Percentiles rank a stretch among this genome's conserved stretches.
Conservation (phyloP, 2,797 vertebrate species). For the Channa striata region DNA sequence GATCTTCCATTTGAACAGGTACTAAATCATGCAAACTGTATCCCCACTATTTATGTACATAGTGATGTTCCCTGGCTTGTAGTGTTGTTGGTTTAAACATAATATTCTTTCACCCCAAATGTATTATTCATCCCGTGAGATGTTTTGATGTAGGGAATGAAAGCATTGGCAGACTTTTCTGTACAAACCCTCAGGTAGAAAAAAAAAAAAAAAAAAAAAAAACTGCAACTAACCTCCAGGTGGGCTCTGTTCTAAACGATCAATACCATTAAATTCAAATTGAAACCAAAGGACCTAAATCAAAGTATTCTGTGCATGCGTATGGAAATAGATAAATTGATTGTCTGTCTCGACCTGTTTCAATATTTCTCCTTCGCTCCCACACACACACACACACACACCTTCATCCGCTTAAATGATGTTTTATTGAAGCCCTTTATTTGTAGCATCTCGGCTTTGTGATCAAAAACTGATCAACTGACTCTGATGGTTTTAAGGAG, state of each 20-base stretch:
- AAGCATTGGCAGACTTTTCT: slow-evolving; percentile 57
- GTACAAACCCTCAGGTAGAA: slow-evolving; percentile 60
- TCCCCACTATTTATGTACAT: slow-evolving; percentile 28
- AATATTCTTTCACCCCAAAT: slow-evolving; percentile 51
- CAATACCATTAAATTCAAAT: slow-evolving; percentile 58
- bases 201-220: slow-evolving; percentile 52
- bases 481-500: slow-evolving; percentile 54
- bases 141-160: slow-evolving; percentile 71
- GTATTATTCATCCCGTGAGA: slow-evolving; percentile 65
- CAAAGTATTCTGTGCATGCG: slow-evolving; percentile 23
- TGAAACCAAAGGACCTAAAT: slow-evolving; percentile 45
- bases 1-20: background rate
- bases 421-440: slow-evolving; percentile 33
- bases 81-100: slow-evolving; percentile 56
- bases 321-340: slow-evolving; percentile 8
- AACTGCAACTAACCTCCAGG: slow-evolving; percentile 53
- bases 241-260: slow-evolving; percentile 52
- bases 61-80: slow-evolving; percentile 39
- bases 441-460: slow-evolving; percentile 26
- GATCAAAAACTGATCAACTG: slow-evolving; percentile 17
- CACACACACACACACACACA: background rate
- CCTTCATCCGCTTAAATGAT: slow-evolving; percentile 13
- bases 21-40: slow-evolving; percentile 15
- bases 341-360: background rate
- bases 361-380: background rate